Percentiles rank a stretch among this genome's conserved stretches.
These are phyloP conservation scores for Drosophila lacertosa DNA, from an alignment of 1,140 invertebrate genomes.

Conservation along the genomic window DNA sequence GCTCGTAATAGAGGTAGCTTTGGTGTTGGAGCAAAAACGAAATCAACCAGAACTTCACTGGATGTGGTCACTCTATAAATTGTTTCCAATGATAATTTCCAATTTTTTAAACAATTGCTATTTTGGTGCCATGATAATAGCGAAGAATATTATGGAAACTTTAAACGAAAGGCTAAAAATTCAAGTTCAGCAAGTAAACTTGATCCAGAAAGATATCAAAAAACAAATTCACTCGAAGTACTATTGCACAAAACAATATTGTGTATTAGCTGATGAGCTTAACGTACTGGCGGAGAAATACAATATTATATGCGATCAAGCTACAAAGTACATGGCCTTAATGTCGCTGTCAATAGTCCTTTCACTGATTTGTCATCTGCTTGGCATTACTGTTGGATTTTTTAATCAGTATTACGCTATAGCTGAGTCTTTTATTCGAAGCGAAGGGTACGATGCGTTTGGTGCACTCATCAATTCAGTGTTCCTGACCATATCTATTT, in stretches of 20 bases:
- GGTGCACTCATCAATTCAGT: constrained; percentile 64
- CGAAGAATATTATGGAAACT: constrained; percentile 45
- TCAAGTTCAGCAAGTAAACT: constrained; percentile 59
- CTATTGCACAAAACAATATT: constrained; percentile 68
- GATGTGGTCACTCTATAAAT: constrained; percentile 56
- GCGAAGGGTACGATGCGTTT: constrained; percentile 65
- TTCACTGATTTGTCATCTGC: constrained; percentile 70
- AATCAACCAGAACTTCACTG: constrained; percentile 50
- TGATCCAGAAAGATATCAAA: constrained; percentile 46
- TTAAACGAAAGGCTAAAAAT: constrained; percentile 47
- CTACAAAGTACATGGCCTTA: constrained; percentile 51
- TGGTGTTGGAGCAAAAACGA: constrained; percentile 55
- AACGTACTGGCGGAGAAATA: constrained; percentile 57
- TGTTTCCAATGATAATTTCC: constrained; percentile 65
- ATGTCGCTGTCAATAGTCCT: constrained; percentile 61
- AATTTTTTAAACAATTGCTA: constrained; percentile 73
- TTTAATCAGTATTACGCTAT: constrained; percentile 66
- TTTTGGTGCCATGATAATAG: constrained; percentile 64
- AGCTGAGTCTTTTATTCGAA: constrained; percentile 60
- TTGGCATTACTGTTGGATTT: constrained; percentile 71
- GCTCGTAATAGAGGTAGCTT: constrained; percentile 45
- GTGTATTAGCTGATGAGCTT: constrained; percentile 64
- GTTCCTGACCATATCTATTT: constrained; percentile 65
- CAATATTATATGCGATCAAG: constrained; percentile 44
- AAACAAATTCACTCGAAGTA: constrained; percentile 49